phyloP scores from a whole-genome alignment of 2,888 invertebrate genomes.

The Parnassius smintheus region DNA sequence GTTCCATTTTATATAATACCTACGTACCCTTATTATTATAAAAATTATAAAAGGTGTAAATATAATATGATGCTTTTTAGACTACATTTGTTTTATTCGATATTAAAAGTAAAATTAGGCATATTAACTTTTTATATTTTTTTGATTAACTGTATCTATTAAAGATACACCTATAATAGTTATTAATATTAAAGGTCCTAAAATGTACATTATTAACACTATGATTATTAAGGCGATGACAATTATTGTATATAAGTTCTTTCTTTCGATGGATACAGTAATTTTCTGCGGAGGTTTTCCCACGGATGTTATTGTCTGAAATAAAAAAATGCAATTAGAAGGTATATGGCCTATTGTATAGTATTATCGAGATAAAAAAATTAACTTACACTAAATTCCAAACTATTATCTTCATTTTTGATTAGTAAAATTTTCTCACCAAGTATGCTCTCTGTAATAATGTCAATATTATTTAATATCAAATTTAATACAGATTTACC shows the following conservation, averaged over 20 bases:
- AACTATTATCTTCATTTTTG: conserved; percentile 54
- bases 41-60: too few species aligned
- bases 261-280: conserved; percentile 39
- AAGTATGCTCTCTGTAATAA: conserved; percentile 54
- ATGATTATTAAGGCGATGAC: conserved; percentile 47
- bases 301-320: conserved; percentile 58
- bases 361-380: background rate
- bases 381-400: conserved; percentile 59
- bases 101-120: too few species aligned
- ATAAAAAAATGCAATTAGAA: conserved; percentile 29
- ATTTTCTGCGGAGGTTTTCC: conserved; percentile 50
- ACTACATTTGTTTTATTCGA: too few species aligned
- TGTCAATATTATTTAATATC: background rate
- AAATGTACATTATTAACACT: conserved; percentile 46
- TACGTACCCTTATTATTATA: too few species aligned
- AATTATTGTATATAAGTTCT: conserved; percentile 42
- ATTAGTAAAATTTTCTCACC: conserved; percentile 64
- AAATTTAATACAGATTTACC: too few species aligned
- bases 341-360: background rate
- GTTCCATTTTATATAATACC: too few species aligned
- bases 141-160: too few species aligned
- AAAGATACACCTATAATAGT: conserved; percentile 13
- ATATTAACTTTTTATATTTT: too few species aligned
- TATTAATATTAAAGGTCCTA: conserved; percentile 46
- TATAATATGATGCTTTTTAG: too few species aligned